A percentile compares a stretch with the other conserved stretches of the same genome.
phyloP scores from a whole-genome alignment of 2,797 vertebrate species.

The Liparis tanakae region DNA sequence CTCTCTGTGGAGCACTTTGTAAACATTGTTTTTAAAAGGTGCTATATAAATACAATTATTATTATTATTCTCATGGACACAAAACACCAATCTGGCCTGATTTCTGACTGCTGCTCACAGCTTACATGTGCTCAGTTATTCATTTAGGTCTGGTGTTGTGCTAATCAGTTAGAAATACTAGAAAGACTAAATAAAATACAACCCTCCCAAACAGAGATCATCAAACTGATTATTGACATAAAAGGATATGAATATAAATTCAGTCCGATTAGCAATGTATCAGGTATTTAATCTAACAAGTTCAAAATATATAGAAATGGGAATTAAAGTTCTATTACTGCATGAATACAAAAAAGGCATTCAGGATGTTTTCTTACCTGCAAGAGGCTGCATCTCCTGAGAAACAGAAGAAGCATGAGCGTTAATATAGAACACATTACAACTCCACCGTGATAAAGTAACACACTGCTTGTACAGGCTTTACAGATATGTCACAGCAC shows the following conservation, averaged over 20 bases:
- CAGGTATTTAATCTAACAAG: neutral
- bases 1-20: too few species aligned
- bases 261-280: neutral
- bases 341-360: neutral
- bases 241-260: neutral
- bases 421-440: constrained; percentile 6
- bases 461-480: neutral
- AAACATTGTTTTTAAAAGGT: too few species aligned
- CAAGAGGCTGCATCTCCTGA: constrained; percentile 5
- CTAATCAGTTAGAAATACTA: neutral
- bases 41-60: too few species aligned
- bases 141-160: neutral
- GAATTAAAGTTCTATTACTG: neutral
- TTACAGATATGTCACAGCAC: constrained; percentile 24
- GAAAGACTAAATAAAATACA: neutral
- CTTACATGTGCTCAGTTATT: neutral
- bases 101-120: neutral
- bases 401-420: constrained; percentile 18
- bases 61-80: neutral
- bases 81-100: neutral
- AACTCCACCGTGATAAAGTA: neutral
- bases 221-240: neutral
- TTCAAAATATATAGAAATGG: neutral
- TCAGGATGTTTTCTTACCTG: constrained; percentile 45
- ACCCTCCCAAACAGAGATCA: neutral